These are phyloP conservation scores for Probosciger aterrimus DNA, from an alignment of 2,113 vertebrate species.

Conservation along the genomic window DNA sequence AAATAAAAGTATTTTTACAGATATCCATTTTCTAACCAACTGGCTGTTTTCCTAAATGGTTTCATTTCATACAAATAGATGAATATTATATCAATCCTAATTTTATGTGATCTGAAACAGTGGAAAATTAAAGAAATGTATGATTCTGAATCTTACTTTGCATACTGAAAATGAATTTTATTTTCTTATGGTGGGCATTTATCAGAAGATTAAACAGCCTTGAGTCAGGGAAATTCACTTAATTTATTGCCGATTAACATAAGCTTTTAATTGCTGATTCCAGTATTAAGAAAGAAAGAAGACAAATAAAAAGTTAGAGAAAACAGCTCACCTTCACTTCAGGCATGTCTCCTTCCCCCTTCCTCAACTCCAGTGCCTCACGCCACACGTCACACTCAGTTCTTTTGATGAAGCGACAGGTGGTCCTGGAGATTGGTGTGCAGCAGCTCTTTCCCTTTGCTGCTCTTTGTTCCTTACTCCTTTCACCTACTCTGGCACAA, in stretches of 20 bases:
- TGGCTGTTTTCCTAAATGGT: background rate
- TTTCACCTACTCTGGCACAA: background rate
- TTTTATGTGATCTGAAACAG: background rate
- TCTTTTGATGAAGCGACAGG: background rate
- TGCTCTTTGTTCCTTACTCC: background rate
- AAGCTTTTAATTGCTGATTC: background rate
- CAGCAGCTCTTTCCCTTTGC: background rate
- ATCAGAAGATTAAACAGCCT: background rate
- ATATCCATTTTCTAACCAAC: background rate
- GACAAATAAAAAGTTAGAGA: background rate
- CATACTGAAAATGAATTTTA: background rate
- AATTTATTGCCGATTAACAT: background rate
- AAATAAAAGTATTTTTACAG: background rate
- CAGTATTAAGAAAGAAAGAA: background rate
- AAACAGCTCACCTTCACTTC: background rate
- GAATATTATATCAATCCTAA: background rate
- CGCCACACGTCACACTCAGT: accelerated
- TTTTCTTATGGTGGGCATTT: background rate
- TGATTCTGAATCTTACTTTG: background rate
- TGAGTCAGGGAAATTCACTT: background rate
- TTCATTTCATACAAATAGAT: background rate
- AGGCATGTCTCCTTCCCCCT: background rate
- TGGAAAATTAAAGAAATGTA: background rate
- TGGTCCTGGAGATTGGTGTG: background rate
- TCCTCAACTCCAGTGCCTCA: background rate